Base-by-base conservation (phyloP, 2,888 invertebrate species). In the Bellardia pandia region DNA sequence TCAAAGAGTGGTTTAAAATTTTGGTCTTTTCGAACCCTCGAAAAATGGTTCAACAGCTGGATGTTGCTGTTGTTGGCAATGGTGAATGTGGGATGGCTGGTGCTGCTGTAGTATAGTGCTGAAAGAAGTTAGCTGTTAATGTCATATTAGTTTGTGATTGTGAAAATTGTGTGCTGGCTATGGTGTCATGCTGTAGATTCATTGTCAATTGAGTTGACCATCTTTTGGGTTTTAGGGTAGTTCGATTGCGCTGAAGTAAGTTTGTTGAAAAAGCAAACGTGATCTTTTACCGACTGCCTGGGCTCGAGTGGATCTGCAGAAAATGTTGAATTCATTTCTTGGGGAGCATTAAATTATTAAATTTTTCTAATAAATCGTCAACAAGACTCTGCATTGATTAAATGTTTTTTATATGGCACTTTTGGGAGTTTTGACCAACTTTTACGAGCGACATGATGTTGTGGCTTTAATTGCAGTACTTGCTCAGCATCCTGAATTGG, bases 1-100 rank as follows among this genome's bases (percentile, higher is more conserved):
- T n/a, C n/a, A n/a, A n/a, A n/a, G n/a, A n/a, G n/a, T n/a, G n/a
- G n/a, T n/a, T n/a, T n/a, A n/a, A n/a, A n/a, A n/a, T n/a, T n/a
- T n/a, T n/a, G n/a, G n/a, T n/a, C n/a, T n/a, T n/a, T n/a, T n/a
- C n/a, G n/a, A n/a, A n/a, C n/a, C n/a, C n/a, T n/a, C n/a, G n/a
- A n/a, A n/a, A n/a, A n/a, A n/a, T n/a, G n/a, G n/a, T 40, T 93
- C 93, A 85, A 90, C 40, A 11, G 33, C 4, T 42, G 42, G 53
- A 3, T 56, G 51, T 81, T 88, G 77, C 89, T 89, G 56, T 89
- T 85, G 74, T n/a, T n/a, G n/a, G n/a, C n/a, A n/a, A 64, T 48
- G 86, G 69, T 58, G 83, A 16, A 11, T 33, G 1, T 30, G 11
- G 8, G 16, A 16, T 56, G 16, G 7, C 40, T n/a, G n/a, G n/a